These are phyloP conservation scores for Origma solitaria DNA, from an alignment of 2,113 vertebrate species.

Conservation along the genomic window DNA sequence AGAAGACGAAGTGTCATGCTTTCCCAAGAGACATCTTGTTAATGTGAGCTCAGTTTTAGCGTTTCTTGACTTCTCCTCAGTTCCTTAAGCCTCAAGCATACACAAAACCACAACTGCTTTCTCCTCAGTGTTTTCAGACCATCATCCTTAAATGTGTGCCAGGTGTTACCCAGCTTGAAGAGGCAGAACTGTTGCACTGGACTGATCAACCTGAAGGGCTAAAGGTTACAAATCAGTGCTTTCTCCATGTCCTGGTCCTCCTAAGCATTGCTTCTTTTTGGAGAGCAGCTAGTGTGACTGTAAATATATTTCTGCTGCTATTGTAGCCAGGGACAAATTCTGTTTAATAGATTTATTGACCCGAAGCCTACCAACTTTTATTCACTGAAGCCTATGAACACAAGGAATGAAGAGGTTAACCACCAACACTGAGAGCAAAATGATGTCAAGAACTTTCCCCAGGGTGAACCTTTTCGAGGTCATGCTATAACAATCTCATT, in stretches of 20 bases:
- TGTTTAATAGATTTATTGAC: not conserved
- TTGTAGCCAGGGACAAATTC: not conserved
- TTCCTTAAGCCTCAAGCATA: not conserved
- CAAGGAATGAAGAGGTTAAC: not conserved
- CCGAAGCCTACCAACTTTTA: too few species aligned
- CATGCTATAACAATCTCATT: not conserved
- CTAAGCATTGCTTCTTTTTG: not conserved
- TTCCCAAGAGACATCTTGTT: not conserved
- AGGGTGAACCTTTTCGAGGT: too few species aligned
- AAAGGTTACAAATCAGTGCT: not conserved
- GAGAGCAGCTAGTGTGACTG: not conserved
- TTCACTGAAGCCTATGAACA: too few species aligned
- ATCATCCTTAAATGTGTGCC: not conserved
- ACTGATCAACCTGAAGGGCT: not conserved
- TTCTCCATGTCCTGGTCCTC: not conserved
- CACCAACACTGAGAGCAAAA: not conserved
- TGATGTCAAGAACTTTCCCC: not conserved
- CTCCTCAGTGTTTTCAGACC: not conserved
- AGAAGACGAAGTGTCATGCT: not conserved
- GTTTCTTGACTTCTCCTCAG: not conserved
- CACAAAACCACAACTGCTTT: not conserved
- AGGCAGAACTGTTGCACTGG: not conserved
- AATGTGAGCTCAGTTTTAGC: not conserved
- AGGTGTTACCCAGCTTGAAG: not conserved
- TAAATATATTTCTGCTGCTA: not conserved